Evolutionary conservation across 2,888 invertebrate genomes (phyloP), one percentile per base, ranked within the genome.

Genomic region (Timema podura): DNA sequence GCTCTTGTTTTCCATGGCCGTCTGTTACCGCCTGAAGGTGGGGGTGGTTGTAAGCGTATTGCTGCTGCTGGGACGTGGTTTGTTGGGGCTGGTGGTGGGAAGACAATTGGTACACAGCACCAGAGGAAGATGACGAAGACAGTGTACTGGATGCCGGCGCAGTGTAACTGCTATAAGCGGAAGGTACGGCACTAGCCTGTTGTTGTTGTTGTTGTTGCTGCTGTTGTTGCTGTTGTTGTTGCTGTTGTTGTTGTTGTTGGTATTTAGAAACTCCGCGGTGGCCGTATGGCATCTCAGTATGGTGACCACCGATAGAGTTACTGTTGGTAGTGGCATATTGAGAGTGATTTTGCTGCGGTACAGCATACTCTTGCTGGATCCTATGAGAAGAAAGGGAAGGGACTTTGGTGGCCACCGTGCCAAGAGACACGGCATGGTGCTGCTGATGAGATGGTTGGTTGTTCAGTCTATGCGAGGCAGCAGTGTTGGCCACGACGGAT

Each of bases 271-370:
- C 61, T 30, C 61, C 71, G 61, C 15, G 75, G 74, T 45, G 74
- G 70, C 70, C 77, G 75, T 74, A 76, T 68, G 54, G 64, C 48
- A 67, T 10, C 45, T 57, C 57, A 65, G 69, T 13, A 47, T 48
- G 79, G 78, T 30, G 78, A 78, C 61, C 78, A 80, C 71, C 75
- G 78, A 73, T 75, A 77, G 69, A 78, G 76, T 68, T n/a, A 67
- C 64, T 65, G 65, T 67, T 77, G 76, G 69, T 77, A 78, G 71
- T 75, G 47, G 65, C 65, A 75, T 68, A 66, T 44, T 75, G 67
- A 44, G 70, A 68, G 65, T 69, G 69, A 59, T 68, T 68, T 54
- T 68, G 65, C 68, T 65, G 67, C 2, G 74, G 73, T n/a, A 74
- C 68, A 11, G 77, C 74, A 48, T 79, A 79, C 10, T 79, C 79